phyloP scores from a whole-genome alignment of 1,140 invertebrate genomes.

The Drosophila lacertosa region DNA sequence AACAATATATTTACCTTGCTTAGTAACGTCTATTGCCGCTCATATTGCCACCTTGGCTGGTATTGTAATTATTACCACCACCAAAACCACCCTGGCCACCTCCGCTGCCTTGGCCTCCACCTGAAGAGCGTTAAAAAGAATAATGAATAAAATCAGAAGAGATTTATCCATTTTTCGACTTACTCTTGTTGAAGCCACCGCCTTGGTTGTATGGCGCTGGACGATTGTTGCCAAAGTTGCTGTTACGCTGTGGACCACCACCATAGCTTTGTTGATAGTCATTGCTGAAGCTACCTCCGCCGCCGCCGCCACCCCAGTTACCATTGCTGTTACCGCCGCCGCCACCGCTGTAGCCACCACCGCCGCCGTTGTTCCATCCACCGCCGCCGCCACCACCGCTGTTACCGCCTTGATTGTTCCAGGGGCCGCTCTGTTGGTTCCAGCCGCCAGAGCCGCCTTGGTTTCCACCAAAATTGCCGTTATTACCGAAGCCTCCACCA shows the following conservation, averaged over 20 bases:
- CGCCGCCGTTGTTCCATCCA: slow-evolving; percentile 83
- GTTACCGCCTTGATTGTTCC: slow-evolving; percentile 69
- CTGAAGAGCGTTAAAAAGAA: neutral
- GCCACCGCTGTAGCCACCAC: slow-evolving; percentile 48
- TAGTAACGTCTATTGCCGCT: slow-evolving; percentile 83
- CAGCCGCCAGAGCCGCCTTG: slow-evolving; percentile 64
- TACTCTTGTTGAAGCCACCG: slow-evolving; percentile 77
- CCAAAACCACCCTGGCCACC: slow-evolving; percentile 55
- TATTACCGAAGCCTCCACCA: slow-evolving; percentile 82
- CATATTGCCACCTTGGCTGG: slow-evolving; percentile 72
- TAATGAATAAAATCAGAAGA: neutral
- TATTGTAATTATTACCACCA: slow-evolving; percentile 61
- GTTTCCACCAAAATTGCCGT: slow-evolving; percentile 64
- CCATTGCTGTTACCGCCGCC: slow-evolving; percentile 50
- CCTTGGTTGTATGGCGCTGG: slow-evolving; percentile 85
- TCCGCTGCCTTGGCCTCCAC: slow-evolving; percentile 53
- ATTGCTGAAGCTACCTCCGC: slow-evolving; percentile 88
- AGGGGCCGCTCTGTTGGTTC: slow-evolving; percentile 71
- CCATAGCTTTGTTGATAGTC: slow-evolving; percentile 91
- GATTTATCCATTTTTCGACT: neutral
- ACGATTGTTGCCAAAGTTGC: slow-evolving; percentile 86
- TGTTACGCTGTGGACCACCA: slow-evolving; percentile 88
- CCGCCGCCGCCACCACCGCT: slow-evolving; percentile 76
- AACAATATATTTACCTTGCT: slow-evolving; percentile 65
- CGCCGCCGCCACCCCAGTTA: slow-evolving; percentile 85